phyloP scores from a whole-genome alignment of 2,888 invertebrate species.

The Mycalesis mineus region DNA sequence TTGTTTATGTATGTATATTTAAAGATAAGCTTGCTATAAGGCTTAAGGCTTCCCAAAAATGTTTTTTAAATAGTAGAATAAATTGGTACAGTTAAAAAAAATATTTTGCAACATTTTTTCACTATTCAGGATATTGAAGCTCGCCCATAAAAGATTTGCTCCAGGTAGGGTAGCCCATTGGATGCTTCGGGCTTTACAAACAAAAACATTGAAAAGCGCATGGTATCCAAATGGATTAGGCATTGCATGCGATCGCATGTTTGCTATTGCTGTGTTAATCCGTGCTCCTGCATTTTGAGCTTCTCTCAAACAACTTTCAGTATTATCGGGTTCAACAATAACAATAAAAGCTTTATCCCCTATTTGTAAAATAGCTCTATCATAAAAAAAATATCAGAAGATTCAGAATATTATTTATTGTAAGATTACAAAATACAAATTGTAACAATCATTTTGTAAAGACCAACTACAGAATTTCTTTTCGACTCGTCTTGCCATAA shows the following conservation, averaged over 20 bases:
- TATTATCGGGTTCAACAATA: neutral
- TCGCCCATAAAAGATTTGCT: neutral
- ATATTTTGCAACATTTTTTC: neutral
- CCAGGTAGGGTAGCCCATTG: neutral
- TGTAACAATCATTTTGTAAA: too few species aligned
- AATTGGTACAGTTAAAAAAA: neutral
- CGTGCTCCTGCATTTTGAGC: slow-evolving; percentile 15
- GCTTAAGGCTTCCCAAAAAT: too few species aligned
- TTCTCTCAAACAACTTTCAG: slow-evolving; percentile 10
- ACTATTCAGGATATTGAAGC: neutral
- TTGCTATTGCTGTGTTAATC: slow-evolving; percentile 14
- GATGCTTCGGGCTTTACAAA: neutral
- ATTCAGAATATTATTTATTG: too few species aligned
- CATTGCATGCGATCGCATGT: slow-evolving; percentile 6
- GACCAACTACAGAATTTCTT: too few species aligned
- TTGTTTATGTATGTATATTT: too few species aligned
- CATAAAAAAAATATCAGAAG: too few species aligned
- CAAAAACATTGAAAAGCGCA: slow-evolving; percentile 1
- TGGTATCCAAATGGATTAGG: slow-evolving; percentile 11
- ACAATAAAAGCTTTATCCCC: neutral
- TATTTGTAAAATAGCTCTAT: too few species aligned
- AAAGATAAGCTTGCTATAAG: too few species aligned
- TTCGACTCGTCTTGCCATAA: too few species aligned
- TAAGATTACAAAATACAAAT: too few species aligned
- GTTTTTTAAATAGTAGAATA: too few species aligned